Percentiles rank a stretch among this genome's conserved stretches.
phyloP scores from a whole-genome alignment of 1,140 invertebrate species.

The Danaus melanippus region DNA sequence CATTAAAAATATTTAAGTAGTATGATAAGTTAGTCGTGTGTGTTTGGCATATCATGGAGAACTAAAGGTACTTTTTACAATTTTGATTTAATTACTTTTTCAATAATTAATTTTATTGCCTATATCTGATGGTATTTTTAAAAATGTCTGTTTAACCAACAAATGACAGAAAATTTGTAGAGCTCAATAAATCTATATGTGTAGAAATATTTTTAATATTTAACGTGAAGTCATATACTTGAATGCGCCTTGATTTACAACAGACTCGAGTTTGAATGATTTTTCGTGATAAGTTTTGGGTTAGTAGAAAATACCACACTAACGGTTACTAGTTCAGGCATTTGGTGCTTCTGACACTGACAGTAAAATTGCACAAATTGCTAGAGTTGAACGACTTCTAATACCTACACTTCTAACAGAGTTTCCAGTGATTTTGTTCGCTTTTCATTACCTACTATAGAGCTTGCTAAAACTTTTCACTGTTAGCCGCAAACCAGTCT shows the following conservation, averaged over 20 bases:
- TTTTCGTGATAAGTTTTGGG: slow-evolving; percentile 21
- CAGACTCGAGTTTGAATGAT: slow-evolving; percentile 19
- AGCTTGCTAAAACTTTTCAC: slow-evolving; percentile 37
- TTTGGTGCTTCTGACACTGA: slow-evolving; percentile 20
- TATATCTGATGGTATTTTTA: too few species aligned
- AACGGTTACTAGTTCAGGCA: slow-evolving; percentile 22
- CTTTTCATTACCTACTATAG: slow-evolving; percentile 21
- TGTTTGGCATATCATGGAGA: too few species aligned
- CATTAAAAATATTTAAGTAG: too few species aligned
- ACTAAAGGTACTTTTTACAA: too few species aligned
- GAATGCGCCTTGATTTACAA: slow-evolving; percentile 9
- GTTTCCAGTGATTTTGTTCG: slow-evolving; percentile 35
- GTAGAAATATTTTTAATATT: too few species aligned
- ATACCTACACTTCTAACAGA: slow-evolving; percentile 27
- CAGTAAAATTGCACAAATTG: slow-evolving; percentile 28
- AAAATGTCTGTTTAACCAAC: too few species aligned
- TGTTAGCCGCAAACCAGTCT: slow-evolving; percentile 33
- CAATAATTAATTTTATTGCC: too few species aligned
- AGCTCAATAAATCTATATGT: too few species aligned
- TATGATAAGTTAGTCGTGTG: too few species aligned
- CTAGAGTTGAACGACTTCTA: slow-evolving; percentile 24
- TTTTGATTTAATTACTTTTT: too few species aligned
- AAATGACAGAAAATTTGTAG: too few species aligned
- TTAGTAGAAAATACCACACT: slow-evolving; percentile 21
- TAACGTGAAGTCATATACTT: slow-evolving; percentile 5